Conservation (phyloP, 1,140 invertebrate genomes). For the Sarcophaga bullata region DNA sequence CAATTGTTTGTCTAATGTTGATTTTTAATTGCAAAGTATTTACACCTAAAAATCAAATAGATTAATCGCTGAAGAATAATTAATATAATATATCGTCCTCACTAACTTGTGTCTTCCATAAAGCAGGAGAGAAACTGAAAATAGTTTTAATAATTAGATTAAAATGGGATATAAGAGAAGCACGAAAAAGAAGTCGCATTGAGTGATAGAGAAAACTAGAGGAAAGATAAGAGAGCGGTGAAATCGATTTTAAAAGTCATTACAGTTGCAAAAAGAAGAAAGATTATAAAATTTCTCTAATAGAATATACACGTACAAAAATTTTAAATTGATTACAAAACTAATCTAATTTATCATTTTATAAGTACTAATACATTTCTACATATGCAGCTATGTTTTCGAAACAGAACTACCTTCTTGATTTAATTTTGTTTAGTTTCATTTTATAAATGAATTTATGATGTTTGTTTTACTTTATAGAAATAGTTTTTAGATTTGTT, state of each 20-base stretch:
- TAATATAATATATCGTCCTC: not conserved
- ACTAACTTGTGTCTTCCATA: not conserved
- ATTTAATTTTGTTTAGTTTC: too few relatives aligned
- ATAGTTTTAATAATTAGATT: slow-evolving; percentile 7
- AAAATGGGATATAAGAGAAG: slow-evolving; percentile 22
- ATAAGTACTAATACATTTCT: not conserved
- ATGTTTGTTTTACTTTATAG: too few relatives aligned
- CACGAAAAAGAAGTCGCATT: not conserved
- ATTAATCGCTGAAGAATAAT: not conserved
- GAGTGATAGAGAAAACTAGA: not conserved
- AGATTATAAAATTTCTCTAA: not conserved
- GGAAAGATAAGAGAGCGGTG: not conserved
- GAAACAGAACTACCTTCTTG: too few relatives aligned
- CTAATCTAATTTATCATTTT: not conserved
- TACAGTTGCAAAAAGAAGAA: not conserved
- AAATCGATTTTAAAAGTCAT: slow-evolving; percentile 8
- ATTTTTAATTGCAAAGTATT: not conserved
- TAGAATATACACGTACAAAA: slow-evolving; percentile 1
- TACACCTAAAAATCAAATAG: not conserved
- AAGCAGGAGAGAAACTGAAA: too few relatives aligned
- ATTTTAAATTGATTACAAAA: not conserved
- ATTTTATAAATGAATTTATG: too few relatives aligned
- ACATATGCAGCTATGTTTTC: too few relatives aligned
- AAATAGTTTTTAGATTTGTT: too few relatives aligned
- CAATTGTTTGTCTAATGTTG: not conserved